Percentiles rank a stretch among this genome's conserved stretches.
These are phyloP conservation scores for Brachyhypopomus occidentalis DNA, from an alignment of 2,113 vertebrate genomes.

Conservation along the genomic window DNA sequence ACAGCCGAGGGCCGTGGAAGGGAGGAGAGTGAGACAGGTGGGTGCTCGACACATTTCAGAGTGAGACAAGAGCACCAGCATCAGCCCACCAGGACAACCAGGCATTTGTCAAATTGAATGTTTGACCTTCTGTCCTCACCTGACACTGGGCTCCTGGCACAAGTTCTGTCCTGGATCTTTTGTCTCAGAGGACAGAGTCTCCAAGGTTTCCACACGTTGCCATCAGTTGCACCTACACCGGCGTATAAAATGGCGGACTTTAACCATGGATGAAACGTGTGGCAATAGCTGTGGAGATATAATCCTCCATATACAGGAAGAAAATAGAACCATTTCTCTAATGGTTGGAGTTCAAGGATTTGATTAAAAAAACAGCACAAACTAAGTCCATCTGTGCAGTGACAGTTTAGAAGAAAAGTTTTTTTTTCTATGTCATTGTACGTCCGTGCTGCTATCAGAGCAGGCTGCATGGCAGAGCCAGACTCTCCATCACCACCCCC, in stretches of 20 bases:
- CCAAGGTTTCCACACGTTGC: not conserved
- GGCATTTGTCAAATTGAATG: constrained; percentile 41
- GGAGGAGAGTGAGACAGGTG: not conserved
- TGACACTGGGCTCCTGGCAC: constrained; percentile 41
- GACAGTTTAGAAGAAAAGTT: not conserved
- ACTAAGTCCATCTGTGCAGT: not conserved
- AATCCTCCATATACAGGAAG: no score
- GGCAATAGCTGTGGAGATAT: no score
- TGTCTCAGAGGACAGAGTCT: not conserved
- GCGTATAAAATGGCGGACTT: no score
- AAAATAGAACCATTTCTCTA: no score
- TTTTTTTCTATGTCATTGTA: constrained; percentile 17
- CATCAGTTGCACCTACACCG: not conserved
- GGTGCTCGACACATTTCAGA: not conserved
- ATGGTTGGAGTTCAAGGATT: not conserved
- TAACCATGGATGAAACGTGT: no score
- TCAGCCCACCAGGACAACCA: constrained; percentile 33
- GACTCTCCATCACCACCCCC: not conserved
- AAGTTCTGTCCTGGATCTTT: constrained; percentile 33
- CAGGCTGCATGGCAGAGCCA: not conserved
- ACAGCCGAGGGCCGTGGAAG: not conserved
- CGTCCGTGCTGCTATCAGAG: not conserved
- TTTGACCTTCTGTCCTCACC: constrained; percentile 35
- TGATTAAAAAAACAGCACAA: not conserved
- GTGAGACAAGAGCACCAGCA: constrained; percentile 14